Evolutionary conservation across 2,113 vertebrate genomes (phyloP).

Genomic region (Tamias sibiricus): DNA sequence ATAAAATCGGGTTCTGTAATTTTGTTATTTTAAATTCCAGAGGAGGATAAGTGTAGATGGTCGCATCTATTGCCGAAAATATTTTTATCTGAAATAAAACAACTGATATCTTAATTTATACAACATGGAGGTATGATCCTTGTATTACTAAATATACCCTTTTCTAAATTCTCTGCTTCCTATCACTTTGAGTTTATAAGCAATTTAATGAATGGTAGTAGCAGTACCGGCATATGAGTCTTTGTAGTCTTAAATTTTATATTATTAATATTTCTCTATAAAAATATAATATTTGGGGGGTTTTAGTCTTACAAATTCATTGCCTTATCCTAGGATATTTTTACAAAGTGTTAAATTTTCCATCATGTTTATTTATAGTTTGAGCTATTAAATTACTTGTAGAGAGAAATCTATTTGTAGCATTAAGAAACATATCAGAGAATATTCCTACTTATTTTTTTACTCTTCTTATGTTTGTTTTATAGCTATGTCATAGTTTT

Average conservation of each 20-base stretch:
- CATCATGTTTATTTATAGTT: neutral
- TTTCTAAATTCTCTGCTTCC: constrained; percentile 15
- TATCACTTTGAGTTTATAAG: neutral
- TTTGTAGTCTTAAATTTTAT: neutral
- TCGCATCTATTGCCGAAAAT: constrained; percentile 1
- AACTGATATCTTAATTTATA: neutral
- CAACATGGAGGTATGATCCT: constrained; percentile 26
- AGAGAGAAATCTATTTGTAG: neutral
- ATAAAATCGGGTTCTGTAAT: constrained; percentile 42
- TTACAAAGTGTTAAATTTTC: constrained; percentile 49
- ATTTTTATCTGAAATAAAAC: constrained; percentile 24
- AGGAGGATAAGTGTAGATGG: neutral
- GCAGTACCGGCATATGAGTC: neutral
- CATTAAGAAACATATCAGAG: neutral
- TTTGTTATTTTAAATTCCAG: constrained; percentile 61
- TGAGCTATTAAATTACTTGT: constrained; percentile 39
- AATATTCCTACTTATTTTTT: constrained; percentile 19
- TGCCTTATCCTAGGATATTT: neutral
- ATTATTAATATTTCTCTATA: neutral
- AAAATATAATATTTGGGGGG: neutral
- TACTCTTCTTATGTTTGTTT: neutral
- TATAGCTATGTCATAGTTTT: neutral
- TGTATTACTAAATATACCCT: neutral
- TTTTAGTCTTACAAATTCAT: constrained; percentile 19
- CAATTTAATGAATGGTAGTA: neutral